phyloP scores from a whole-genome alignment of 2,797 vertebrate species.

The Brachymystax lenok region DNA sequence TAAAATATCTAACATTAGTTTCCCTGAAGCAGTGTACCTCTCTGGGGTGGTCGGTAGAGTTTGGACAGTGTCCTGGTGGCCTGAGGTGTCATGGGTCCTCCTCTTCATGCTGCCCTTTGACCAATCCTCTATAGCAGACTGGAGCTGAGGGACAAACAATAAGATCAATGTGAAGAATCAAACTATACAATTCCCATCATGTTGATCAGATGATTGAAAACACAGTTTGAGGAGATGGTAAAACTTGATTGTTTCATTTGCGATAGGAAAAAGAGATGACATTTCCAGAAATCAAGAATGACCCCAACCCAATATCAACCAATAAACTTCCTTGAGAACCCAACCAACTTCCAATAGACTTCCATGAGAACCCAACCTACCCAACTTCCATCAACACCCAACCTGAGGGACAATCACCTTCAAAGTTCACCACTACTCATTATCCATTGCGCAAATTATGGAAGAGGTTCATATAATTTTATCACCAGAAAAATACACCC shows the following conservation, averaged over 20 bases:
- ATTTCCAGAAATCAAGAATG: background rate
- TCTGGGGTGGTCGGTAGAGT: slow-evolving; percentile 75
- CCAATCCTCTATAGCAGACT: slow-evolving; percentile 50
- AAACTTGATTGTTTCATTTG: background rate
- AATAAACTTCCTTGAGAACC: background rate
- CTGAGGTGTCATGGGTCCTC: slow-evolving; percentile 66
- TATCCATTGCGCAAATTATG: background rate
- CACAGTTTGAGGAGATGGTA: background rate
- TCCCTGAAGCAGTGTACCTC: slow-evolving; percentile 58
- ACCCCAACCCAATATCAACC: background rate
- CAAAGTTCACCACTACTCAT: background rate
- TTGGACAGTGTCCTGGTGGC: slow-evolving; percentile 56
- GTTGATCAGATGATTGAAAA: background rate
- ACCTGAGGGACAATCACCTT: background rate
- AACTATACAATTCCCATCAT: background rate
- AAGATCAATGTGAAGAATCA: background rate
- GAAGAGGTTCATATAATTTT: background rate
- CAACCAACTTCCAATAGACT: too few species aligned
- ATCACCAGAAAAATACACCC: background rate
- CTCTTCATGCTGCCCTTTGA: slow-evolving; percentile 76
- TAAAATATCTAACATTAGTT: background rate
- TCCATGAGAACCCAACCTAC: background rate
- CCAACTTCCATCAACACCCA: background rate
- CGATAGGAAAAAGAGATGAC: background rate
- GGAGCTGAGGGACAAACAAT: slow-evolving; percentile 44